Evolutionary conservation across 2,797 vertebrate species (phyloP), one percentile per base, ranked within the genome.

Genomic region (Mastacembelus armatus): DNA sequence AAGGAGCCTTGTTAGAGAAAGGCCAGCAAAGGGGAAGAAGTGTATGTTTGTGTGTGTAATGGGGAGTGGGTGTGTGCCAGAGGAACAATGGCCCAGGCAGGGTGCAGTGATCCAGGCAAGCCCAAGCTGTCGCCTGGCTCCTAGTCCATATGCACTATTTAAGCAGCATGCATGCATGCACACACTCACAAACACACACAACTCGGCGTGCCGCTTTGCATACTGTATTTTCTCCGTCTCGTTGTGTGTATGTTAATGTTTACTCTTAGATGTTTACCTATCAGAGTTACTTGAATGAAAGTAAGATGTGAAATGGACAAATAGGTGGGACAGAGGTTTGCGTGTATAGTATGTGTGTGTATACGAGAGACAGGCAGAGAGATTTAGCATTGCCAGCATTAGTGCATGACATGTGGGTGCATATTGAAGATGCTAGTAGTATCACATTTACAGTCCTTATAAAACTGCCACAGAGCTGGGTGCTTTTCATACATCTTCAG

Each of bases 81-180:
- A 68, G 85, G 71, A 90, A 92, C 92, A 92, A 90, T 87, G 74
- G 81, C 58, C 74, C 75, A 80, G 86, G 81, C 85, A 89, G 76
- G 73, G 84, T 85, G 85, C 91, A 93, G 81, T 92, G 92, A 93
- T 90, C 87, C 92, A 90, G 83, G 82, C 78, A 92, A 85, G 89
- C 84, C 84, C 93, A 90, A 94, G 89, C 92, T 94, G 93, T 92
- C 72, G 67, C 86, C 84, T 85, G 80, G 86, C 86, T 87, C 74
- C 45, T 56, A 22, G 80, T 88, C 81, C 92, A 89, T 90, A 90
- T 84, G 78, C 70, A 85, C 76, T 19, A 65, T 81, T 77, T 82
- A 75, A 81, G 76, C 71, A 83, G 69, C 67, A 79, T 55, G 62
- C 42, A 48, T 56, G 9, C 7, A 4, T 38, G 22, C 51, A 40